Evolutionary conservation across 2,113 vertebrate species (phyloP), one percentile per base, ranked within the genome.

Genomic region (Ailurus styani): DNA sequence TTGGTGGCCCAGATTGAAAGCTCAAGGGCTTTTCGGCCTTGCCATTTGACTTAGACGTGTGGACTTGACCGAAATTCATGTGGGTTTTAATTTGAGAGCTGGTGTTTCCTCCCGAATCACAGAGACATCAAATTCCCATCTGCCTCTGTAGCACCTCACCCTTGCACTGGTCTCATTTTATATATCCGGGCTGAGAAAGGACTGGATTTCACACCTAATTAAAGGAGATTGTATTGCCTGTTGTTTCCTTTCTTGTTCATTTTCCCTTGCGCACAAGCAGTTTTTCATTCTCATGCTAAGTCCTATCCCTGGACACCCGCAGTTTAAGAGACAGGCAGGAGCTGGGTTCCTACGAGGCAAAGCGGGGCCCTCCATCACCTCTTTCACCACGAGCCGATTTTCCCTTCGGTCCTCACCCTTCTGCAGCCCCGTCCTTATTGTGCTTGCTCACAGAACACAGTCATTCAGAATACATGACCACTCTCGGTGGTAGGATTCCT

Each of bases 271-370:
- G 93, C 96, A 93, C 90, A 95, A 96, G 97, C 96, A 97, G 97
- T 96, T 93, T 98, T 98, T 98, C 94, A 98, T 99, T 98, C 98
- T 99, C 96, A 98, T 98, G 98, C 97, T 99, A 98, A 98, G 98
- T 90, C 97, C 81, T 98, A 66, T 95, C 98, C 97, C 88, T 62
- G 97, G 98, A 98, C 97, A 88, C 97, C 97, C 34, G 14, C 97
- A 96, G 97, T 86, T 98, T 98, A 97, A 98, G 98, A 98, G 96
- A 98, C 98, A 97, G 97, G 90, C 10, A 96, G 87, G 98, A 97
- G 94, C 84, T 84, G 90, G 97, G 89, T 97, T 98, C 98, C 98
- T 97, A 54, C 84, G 85, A 98, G 98, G 97, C 96, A 93, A 97
- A 97, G 98, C 95, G 93, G 94, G 97, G 96, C 97, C 93, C 83